A percentile compares a stretch with the other conserved stretches of the same genome.
Conservation (phyloP, 2,113 vertebrate species). For the Malurus elegans region DNA sequence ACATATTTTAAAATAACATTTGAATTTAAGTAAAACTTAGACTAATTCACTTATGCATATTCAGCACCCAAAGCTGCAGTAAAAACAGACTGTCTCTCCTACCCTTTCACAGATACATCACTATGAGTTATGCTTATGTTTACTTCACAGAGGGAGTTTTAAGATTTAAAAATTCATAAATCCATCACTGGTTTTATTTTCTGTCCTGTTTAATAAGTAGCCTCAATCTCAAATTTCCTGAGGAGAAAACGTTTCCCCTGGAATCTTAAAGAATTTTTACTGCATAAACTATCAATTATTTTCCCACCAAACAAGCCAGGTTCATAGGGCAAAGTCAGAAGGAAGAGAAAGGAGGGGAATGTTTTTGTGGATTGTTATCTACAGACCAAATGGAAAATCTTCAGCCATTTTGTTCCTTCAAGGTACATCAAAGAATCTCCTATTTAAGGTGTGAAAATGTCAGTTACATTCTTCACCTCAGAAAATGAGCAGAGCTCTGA, state of each 20-base stretch:
- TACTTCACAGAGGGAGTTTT: background rate
- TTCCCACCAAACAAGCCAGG: background rate
- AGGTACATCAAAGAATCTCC: background rate
- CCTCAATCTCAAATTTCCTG: background rate
- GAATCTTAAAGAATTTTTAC: background rate
- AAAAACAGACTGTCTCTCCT: background rate
- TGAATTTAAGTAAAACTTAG: constrained; percentile 11
- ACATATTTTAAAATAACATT: background rate
- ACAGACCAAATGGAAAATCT: background rate
- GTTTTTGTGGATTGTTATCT: background rate
- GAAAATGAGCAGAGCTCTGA: background rate
- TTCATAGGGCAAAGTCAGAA: background rate
- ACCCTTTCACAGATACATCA: background rate
- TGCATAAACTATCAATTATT: background rate
- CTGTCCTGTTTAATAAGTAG: background rate
- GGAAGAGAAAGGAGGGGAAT: constrained; percentile 2
- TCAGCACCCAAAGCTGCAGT: background rate
- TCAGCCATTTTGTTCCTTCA: constrained; percentile 20
- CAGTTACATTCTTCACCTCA: background rate
- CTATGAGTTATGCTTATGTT: background rate
- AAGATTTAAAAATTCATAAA: background rate
- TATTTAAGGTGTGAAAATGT: background rate
- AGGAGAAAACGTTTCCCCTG: background rate
- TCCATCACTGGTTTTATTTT: background rate
- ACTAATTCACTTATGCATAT: background rate